phyloP scores from a whole-genome alignment of 2,113 vertebrate species.

The Hippopotamus amphibius region DNA sequence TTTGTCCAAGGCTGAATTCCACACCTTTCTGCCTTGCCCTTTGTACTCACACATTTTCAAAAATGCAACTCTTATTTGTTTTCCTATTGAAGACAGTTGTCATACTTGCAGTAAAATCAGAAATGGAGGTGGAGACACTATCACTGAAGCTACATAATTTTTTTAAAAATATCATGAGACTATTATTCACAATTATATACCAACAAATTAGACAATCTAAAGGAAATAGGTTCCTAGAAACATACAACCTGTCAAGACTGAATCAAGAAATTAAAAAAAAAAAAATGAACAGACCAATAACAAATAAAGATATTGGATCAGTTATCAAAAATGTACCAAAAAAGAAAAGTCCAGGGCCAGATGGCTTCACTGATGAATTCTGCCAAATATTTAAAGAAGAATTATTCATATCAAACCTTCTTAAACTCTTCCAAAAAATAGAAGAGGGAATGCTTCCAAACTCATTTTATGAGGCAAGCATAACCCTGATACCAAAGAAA shows the following conservation, averaged over 20 bases:
- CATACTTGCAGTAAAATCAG: rapidly evolving
- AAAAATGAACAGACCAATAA: background rate
- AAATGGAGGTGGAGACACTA: background rate
- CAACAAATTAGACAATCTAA: background rate
- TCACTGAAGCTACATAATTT: background rate
- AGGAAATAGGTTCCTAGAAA: background rate
- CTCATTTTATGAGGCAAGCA: background rate
- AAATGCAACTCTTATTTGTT: background rate
- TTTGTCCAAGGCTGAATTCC: background rate
- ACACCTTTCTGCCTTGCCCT: background rate
- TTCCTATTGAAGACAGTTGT: background rate
- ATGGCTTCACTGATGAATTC: background rate
- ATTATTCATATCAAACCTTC: background rate
- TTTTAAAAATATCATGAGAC: background rate
- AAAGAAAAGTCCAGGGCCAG: background rate
- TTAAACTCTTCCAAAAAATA: background rate
- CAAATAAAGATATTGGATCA: background rate
- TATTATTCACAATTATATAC: background rate
- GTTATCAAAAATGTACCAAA: background rate
- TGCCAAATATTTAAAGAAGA: background rate
- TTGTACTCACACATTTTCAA: background rate
- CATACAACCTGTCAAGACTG: background rate
- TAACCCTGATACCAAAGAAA: background rate
- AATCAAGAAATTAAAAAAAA: background rate
- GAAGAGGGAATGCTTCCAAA: background rate